These are phyloP conservation scores for Mechanitis messenoides DNA, from an alignment of 2,888 invertebrate genomes.

Conservation along the genomic window DNA sequence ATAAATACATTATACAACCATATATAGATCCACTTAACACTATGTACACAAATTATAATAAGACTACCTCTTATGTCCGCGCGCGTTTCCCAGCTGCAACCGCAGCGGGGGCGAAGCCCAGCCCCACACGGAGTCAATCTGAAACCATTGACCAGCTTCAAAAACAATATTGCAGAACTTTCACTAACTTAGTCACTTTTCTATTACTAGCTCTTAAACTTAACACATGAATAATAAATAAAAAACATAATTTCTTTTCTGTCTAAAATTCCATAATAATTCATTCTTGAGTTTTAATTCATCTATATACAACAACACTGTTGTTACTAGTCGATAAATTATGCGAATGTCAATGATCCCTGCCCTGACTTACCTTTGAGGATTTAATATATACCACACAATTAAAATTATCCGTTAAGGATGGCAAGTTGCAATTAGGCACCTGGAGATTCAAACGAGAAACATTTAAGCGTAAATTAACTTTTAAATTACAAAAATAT, in stretches of 20 bases:
- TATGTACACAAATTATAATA: slow-evolving; percentile 5
- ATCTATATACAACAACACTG: slow-evolving; percentile 28
- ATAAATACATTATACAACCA: slow-evolving; percentile 13
- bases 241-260: neutral
- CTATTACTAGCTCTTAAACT: neutral
- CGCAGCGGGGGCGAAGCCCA: slow-evolving; percentile 94
- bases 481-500: slow-evolving; percentile 58
- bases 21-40: slow-evolving; percentile 3
- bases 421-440: slow-evolving; percentile 47
- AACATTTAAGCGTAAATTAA: slow-evolving; percentile 57
- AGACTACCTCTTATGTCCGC: slow-evolving; percentile 68
- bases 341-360: slow-evolving; percentile 56
- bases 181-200: slow-evolving; percentile 16
- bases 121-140: slow-evolving; percentile 97
- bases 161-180: slow-evolving; percentile 26
- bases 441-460: slow-evolving; percentile 45
- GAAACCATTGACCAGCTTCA: slow-evolving; percentile 59
- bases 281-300: slow-evolving; percentile 28
- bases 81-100: slow-evolving; percentile 83
- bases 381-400: slow-evolving; percentile 52
- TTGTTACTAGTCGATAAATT: slow-evolving; percentile 47
- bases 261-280: slow-evolving; percentile 25
- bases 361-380: slow-evolving; percentile 64
- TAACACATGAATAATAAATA: slow-evolving; percentile 10
- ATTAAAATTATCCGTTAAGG: slow-evolving; percentile 49